A percentile compares a stretch with the other conserved stretches of the same genome.
Conservation (phyloP, 2,888 invertebrate species). For the Aphodius granarius region DNA sequence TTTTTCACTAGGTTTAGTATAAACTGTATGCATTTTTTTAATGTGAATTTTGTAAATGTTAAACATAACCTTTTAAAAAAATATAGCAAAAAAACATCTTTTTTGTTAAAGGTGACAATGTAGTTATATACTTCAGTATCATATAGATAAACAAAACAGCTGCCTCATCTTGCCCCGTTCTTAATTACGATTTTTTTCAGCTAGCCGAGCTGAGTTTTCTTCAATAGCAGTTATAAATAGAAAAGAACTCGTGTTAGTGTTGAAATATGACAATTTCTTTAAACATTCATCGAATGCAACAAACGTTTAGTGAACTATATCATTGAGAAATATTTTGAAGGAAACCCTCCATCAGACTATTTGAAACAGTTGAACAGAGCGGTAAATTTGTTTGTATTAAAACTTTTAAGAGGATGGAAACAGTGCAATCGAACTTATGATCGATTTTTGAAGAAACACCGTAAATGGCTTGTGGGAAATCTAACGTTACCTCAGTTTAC, state of each 20-base stretch:
- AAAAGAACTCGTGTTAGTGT: constrained; percentile 2
- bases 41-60: neutral
- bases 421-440: neutral
- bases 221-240: neutral
- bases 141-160: too few species aligned
- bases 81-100: too few species aligned
- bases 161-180: too few species aligned
- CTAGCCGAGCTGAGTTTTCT: neutral
- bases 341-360: neutral
- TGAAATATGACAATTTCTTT: constrained; percentile 1
- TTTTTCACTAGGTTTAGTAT: neutral
- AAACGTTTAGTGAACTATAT: constrained; percentile 3
- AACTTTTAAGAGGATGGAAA: neutral
- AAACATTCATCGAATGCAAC: neutral
- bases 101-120: too few species aligned
- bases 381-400: neutral
- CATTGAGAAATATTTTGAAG: neutral
- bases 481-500: neutral
- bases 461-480: neutral
- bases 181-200: neutral
- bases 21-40: neutral
- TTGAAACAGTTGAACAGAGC: neutral
- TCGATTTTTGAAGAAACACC: constrained; percentile 1
- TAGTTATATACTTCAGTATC: too few species aligned
- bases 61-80: neutral